These are phyloP conservation scores for Pocota personata DNA, from an alignment of 2,888 invertebrate species.

Conservation along the genomic window DNA sequence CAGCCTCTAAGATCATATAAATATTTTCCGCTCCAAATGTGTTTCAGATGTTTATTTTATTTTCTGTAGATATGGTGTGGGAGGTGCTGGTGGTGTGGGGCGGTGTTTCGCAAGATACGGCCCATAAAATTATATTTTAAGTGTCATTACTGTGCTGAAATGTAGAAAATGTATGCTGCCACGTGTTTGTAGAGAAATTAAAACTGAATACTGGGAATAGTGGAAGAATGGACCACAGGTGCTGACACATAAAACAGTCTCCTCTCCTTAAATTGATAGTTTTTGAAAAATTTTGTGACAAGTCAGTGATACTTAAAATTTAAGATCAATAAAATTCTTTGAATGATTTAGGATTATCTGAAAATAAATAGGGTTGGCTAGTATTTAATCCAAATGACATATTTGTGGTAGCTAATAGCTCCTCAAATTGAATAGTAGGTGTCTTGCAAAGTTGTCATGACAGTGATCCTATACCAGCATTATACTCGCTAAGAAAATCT, in stretches of 20 bases:
- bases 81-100: slow-evolving; percentile 29
- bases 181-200: background rate
- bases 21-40: slow-evolving; percentile 69
- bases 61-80: slow-evolving; percentile 28
- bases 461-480: too few relatives aligned
- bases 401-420: background rate
- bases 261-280: background rate
- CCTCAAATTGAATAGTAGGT: too few relatives aligned
- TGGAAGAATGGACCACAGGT: slow-evolving; percentile 2
- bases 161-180: slow-evolving; percentile 32
- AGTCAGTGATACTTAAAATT: background rate
- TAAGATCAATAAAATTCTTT: background rate
- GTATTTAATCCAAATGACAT: background rate
- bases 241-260: background rate
- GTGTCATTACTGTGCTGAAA: slow-evolving; percentile 46
- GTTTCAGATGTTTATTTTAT: slow-evolving; percentile 60
- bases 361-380: background rate
- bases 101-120: slow-evolving; percentile 53
- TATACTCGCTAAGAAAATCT: too few relatives aligned
- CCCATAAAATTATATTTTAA: slow-evolving; percentile 45
- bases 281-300: background rate
- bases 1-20: slow-evolving; percentile 44
- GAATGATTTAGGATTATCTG: background rate
- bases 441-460: too few relatives aligned
- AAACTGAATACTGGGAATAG: background rate